Percentiles rank a stretch among this genome's conserved stretches.
Evolutionary conservation across 2,888 invertebrate species (phyloP).

Genomic region (Epinotia brunnichana): DNA sequence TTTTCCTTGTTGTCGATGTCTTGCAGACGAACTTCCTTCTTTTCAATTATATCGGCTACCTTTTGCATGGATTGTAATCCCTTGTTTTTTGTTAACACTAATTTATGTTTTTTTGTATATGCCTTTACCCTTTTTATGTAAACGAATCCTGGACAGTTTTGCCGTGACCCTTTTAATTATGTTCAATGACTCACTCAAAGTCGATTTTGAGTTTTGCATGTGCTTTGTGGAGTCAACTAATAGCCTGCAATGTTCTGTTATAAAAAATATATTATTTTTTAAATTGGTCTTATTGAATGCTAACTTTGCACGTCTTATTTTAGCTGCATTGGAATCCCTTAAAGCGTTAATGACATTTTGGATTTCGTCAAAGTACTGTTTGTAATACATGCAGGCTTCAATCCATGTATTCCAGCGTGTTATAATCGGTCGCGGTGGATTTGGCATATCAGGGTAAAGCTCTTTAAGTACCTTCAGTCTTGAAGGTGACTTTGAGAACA

Average conservation of each 20-base stretch:
- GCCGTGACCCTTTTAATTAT: slow-evolving; percentile 8
- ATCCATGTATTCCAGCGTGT: slow-evolving; percentile 15
- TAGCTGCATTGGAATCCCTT: slow-evolving; percentile 12
- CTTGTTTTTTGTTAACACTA: too few species aligned
- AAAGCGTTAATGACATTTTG: slow-evolving; percentile 13
- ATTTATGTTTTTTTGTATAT: too few species aligned
- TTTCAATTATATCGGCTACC: too few species aligned
- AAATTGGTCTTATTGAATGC: slow-evolving; percentile 13
- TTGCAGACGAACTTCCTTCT: too few species aligned
- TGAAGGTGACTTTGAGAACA: slow-evolving; percentile 24
- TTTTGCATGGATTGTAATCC: too few species aligned
- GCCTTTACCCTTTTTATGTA: slow-evolving; percentile 11
- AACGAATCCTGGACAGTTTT: slow-evolving; percentile 13
- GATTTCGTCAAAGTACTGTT: slow-evolving; percentile 17
- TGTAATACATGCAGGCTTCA: slow-evolving; percentile 19
- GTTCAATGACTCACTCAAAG: slow-evolving; percentile 12
- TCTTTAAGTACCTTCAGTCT: too few species aligned
- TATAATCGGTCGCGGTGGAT: slow-evolving; percentile 17
- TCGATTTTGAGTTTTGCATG: slow-evolving; percentile 12
- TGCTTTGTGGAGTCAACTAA: slow-evolving; percentile 16
- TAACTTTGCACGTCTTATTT: slow-evolving; percentile 18
- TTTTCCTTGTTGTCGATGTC: too few species aligned
- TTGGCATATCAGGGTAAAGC: slow-evolving; percentile 23
- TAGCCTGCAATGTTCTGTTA: neutral
- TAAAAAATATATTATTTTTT: slow-evolving; percentile 5